Conservation (phyloP, 2,888 invertebrate species). For the Parnassius mnemosyne region DNA sequence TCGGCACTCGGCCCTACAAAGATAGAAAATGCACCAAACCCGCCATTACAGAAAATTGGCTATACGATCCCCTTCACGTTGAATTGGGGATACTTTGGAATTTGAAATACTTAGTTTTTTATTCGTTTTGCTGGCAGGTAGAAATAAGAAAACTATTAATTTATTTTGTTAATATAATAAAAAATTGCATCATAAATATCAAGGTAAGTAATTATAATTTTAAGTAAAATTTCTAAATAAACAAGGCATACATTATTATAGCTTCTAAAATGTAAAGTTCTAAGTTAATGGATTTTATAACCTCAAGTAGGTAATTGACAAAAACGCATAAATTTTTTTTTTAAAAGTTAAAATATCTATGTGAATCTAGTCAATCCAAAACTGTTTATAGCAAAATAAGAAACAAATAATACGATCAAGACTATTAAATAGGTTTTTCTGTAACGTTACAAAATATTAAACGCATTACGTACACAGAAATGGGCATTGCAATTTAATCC, state of each 20-base stretch:
- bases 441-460: conserved; percentile 41
- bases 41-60: conserved; percentile 76
- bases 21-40: conserved; percentile 67
- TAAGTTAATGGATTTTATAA: too few species aligned
- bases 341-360: conserved; percentile 30
- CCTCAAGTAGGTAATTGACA: too few species aligned
- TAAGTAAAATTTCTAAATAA: too few species aligned
- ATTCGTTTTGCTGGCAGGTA: not conserved
- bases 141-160: not conserved
- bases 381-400: conserved; percentile 59
- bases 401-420: conserved; percentile 77
- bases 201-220: too few species aligned
- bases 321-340: too few species aligned
- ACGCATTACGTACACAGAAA: conserved; percentile 34
- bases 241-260: too few species aligned
- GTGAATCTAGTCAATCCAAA: conserved; percentile 41
- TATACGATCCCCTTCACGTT: conserved; percentile 53
- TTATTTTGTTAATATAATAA: not conserved
- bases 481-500: conserved; percentile 37
- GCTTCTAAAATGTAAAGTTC: too few species aligned
- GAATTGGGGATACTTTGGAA: conserved; percentile 46
- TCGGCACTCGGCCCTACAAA: conserved; percentile 69
- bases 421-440: conserved; percentile 77
- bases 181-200: not conserved
- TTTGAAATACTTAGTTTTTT: conserved; percentile 36